phyloP scores from a whole-genome alignment of 2,113 vertebrate genomes.

The Lepisosteus osseus region DNA sequence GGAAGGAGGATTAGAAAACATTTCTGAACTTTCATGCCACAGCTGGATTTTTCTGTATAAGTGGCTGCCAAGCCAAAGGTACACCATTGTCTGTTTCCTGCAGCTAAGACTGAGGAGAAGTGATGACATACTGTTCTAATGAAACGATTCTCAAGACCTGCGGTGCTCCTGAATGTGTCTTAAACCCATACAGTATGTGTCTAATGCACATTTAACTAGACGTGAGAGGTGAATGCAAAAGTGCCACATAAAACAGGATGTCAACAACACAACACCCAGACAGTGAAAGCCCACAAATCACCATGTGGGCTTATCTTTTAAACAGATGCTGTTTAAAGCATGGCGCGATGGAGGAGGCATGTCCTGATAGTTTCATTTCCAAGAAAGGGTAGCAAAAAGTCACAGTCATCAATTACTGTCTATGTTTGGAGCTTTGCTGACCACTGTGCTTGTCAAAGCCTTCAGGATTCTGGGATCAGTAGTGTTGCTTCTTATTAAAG shows the following conservation, averaged over 20 bases:
- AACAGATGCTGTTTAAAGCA: constrained; percentile 52
- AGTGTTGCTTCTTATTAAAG: too few relatives aligned
- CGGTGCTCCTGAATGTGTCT: constrained; percentile 47
- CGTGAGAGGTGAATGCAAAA: constrained; percentile 27
- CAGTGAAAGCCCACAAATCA: constrained; percentile 60
- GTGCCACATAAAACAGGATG: constrained; percentile 34
- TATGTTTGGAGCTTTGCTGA: too few relatives aligned
- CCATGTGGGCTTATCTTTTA: constrained; percentile 47
- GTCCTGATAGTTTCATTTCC: constrained; percentile 39
- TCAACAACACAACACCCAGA: constrained; percentile 35
- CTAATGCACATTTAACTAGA: constrained; percentile 36
- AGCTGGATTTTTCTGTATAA: too few relatives aligned
- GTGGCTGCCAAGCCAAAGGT: too few relatives aligned
- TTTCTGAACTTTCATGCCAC: too few relatives aligned
- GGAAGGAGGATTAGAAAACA: constrained; percentile 18
- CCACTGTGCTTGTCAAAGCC: too few relatives aligned
- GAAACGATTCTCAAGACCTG: constrained; percentile 52
- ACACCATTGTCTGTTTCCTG: too few relatives aligned
- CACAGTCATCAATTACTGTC: too few relatives aligned
- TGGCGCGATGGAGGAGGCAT: constrained; percentile 28
- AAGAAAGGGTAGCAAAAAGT: not conserved
- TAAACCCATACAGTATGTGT: constrained; percentile 39
- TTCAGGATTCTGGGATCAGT: too few relatives aligned
- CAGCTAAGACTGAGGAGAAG: too few relatives aligned
- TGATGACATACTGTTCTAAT: constrained; percentile 36